Evolutionary conservation across 2,888 invertebrate genomes (phyloP).

Genomic region (Lottia scabra): DNA sequence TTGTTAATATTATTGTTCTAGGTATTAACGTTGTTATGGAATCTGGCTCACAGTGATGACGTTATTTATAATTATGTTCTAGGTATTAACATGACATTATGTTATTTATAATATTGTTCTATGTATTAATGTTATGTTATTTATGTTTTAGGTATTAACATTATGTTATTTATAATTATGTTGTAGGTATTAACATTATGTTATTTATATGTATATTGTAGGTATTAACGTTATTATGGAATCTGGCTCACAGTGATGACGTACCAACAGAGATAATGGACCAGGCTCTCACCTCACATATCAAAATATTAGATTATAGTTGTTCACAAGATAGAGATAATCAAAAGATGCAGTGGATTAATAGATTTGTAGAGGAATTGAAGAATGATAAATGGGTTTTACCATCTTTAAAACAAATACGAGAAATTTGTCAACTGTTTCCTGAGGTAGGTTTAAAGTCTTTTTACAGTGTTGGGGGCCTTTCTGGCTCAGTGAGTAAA

Average conservation of each 20-base stretch:
- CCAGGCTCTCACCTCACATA: conserved; percentile 93
- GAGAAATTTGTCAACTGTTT: conserved; percentile 94
- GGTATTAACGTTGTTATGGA: conserved; percentile 95
- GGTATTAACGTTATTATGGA: conserved; percentile 95
- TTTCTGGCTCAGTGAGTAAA: no score
- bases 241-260: conserved; percentile 94
- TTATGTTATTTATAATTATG: no score
- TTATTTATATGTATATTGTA: conserved; percentile 69
- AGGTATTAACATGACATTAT: no score
- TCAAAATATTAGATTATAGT: conserved; percentile 97
- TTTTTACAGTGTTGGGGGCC: no score
- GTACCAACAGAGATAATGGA: conserved; percentile 97
- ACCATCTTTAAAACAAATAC: conserved; percentile 93
- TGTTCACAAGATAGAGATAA: conserved; percentile 97
- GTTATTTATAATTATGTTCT: conserved; percentile 70
- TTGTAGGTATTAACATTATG: conserved; percentile 86
- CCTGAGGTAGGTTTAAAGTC: conserved; percentile 73
- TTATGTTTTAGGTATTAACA: no score
- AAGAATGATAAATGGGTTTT: conserved; percentile 85
- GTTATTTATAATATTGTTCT: neutral
- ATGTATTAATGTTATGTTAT: neutral
- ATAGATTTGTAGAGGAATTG: conserved; percentile 95
- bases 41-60: conserved; percentile 94
- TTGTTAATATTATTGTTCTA: conserved; percentile 77
- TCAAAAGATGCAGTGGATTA: conserved; percentile 94